A percentile compares a stretch with the other conserved stretches of the same genome.
Evolutionary conservation across 2,888 invertebrate species (phyloP).

Genomic region (Hirtodrosophila duncani): DNA sequence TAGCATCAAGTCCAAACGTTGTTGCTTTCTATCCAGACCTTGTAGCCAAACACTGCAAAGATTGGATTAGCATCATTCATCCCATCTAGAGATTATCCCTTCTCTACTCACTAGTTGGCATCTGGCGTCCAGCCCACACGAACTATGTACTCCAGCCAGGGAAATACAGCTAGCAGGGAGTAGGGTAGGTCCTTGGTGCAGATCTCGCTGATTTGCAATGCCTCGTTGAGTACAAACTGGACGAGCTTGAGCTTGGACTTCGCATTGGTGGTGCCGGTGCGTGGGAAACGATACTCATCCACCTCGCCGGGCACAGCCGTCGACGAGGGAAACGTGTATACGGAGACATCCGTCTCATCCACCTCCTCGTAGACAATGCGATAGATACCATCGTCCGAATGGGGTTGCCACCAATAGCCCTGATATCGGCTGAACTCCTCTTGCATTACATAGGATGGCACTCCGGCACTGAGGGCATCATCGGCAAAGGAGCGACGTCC

Average conservation of each 20-base stretch:
- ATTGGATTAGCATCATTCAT: too few relatives aligned
- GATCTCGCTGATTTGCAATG: conserved; percentile 85
- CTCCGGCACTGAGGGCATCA: conserved; percentile 93
- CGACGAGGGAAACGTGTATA: conserved; percentile 92
- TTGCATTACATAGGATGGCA: conserved; percentile 98
- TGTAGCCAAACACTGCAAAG: conserved; percentile 91
- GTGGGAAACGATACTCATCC: conserved; percentile 91
- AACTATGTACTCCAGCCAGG: conserved; percentile 97
- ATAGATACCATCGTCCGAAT: conserved; percentile 85
- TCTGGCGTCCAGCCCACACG: conserved; percentile 97
- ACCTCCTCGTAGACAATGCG: conserved; percentile 92
- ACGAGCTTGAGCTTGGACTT: conserved; percentile 92
- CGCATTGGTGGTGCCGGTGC: conserved; percentile 94
- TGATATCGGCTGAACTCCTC: conserved; percentile 98
- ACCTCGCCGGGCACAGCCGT: conserved; percentile 88
- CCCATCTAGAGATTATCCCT: too few relatives aligned
- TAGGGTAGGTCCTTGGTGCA: conserved; percentile 87
- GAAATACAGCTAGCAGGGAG: conserved; percentile 88
- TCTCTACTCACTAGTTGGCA: conserved; percentile 90
- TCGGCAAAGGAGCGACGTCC: conserved; percentile 85
- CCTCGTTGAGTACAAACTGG: conserved; percentile 83
- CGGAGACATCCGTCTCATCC: conserved; percentile 93
- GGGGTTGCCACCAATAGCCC: conserved; percentile 99
- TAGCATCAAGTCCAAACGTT: conserved; percentile 89
- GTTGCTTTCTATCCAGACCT: conserved; percentile 92